Conservation (phyloP, 2,888 invertebrate genomes). For the Agonopterix heracliana region DNA sequence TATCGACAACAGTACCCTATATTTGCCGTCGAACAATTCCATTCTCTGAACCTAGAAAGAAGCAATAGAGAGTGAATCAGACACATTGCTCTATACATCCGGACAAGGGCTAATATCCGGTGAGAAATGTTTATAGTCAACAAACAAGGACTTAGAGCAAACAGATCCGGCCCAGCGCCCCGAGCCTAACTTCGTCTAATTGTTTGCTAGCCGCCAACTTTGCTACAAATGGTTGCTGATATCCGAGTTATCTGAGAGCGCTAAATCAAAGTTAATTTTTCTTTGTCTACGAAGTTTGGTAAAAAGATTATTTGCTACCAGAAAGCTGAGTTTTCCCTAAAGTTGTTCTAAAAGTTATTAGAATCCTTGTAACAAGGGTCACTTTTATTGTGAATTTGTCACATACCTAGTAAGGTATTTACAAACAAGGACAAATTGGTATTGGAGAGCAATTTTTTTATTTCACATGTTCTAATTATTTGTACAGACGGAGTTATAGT, state of each 20-base stretch:
- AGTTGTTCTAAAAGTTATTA: no score
- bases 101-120: conserved; percentile 66
- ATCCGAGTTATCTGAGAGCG: conserved; percentile 25
- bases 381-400: no score
- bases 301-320: no score
- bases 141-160: conserved; percentile 57
- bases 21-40: conserved; percentile 15
- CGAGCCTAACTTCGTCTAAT: conserved; percentile 48
- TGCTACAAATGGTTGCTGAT: conserved; percentile 41
- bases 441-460: no score
- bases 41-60: conserved; percentile 20
- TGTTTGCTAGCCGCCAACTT: conserved; percentile 47
- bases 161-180: conserved; percentile 36
- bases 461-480: no score
- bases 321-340: no score
- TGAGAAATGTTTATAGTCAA: conserved; percentile 52
- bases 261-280: conserved; percentile 18
- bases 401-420: no score
- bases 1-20: conserved; percentile 13
- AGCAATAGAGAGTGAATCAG: conserved; percentile 33
- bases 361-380: no score
- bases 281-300: background rate
- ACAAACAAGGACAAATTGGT: no score
- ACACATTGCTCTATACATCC: conserved; percentile 54
- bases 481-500: no score